Percentiles rank a stretch among this genome's conserved stretches.
Evolutionary conservation across 2,888 invertebrate species (phyloP).

Genomic region (Phrixothrix hirtus): DNA sequence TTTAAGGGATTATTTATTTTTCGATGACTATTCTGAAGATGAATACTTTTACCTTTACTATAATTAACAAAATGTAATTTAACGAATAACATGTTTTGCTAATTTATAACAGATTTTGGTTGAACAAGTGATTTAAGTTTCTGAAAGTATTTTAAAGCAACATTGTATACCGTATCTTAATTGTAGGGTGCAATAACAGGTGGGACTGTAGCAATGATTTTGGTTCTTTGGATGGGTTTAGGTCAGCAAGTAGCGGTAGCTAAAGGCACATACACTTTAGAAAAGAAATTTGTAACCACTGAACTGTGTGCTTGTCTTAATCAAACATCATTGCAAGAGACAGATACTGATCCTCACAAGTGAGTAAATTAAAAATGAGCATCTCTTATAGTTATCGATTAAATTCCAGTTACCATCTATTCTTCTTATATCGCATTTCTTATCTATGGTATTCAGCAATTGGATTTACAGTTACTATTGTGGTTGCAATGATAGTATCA

Average conservation of each 20-base stretch:
- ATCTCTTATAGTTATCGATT: not conserved
- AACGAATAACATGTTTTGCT: no score
- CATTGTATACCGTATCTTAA: no score
- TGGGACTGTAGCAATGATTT: slow-evolving; percentile 61
- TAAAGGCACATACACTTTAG: slow-evolving; percentile 52
- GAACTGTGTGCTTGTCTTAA: slow-evolving; percentile 56
- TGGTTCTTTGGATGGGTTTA: slow-evolving; percentile 68
- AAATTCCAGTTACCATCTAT: slow-evolving; percentile 43
- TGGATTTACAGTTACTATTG: slow-evolving; percentile 73
- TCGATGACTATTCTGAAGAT: no score
- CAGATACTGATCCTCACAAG: not conserved
- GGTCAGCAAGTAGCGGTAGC: slow-evolving; percentile 67
- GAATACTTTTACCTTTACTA: no score
- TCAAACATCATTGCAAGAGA: not conserved
- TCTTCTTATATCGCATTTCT: slow-evolving; percentile 71
- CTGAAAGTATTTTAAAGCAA: no score
- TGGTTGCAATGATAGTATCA: slow-evolving; percentile 76
- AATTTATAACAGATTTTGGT: not conserved
- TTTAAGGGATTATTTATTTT: no score
- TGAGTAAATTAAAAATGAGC: not conserved
- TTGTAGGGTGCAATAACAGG: slow-evolving; percentile 68
- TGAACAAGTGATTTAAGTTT: not conserved
- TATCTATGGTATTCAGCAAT: slow-evolving; percentile 90
- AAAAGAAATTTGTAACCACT: slow-evolving; percentile 58
- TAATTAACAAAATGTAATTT: no score